Percentiles rank a stretch among this genome's conserved stretches.
Evolutionary conservation across 2,888 invertebrate genomes (phyloP).

Genomic region (Orthosia cruda): DNA sequence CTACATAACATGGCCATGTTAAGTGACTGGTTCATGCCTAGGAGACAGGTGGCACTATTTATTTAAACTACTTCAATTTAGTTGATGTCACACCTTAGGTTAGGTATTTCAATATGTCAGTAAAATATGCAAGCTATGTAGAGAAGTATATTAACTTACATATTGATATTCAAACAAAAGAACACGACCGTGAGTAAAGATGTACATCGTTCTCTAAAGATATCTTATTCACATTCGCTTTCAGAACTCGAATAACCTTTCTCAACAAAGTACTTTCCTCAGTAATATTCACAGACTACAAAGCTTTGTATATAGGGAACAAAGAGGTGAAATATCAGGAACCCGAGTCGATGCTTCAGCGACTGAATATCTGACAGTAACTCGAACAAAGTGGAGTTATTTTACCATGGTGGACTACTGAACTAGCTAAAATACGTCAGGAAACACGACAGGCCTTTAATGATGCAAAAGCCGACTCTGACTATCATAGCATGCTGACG

Average conservation of each 20-base stretch:
- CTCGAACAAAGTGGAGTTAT: conserved; percentile 22
- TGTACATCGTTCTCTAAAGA: conserved; percentile 6
- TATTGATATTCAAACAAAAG: conserved; percentile 3
- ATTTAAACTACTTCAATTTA: conserved; percentile 27
- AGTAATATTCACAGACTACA: conserved; percentile 33
- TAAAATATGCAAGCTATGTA: background rate
- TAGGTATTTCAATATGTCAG: background rate
- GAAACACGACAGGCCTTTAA: no score
- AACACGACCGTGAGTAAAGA: background rate
- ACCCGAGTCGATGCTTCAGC: conserved; percentile 7
- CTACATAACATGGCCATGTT: conserved; percentile 5
- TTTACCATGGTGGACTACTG: conserved; percentile 17
- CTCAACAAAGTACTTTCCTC: conserved; percentile 25
- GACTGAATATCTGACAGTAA: conserved; percentile 8
- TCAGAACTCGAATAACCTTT: conserved; percentile 19
- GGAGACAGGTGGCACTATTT: conserved; percentile 32
- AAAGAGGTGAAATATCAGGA: conserved; percentile 45
- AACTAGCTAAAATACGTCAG: no score
- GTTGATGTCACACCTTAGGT: no score
- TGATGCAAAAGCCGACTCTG: no score
- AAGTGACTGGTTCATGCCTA: conserved; percentile 3
- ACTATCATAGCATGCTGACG: no score
- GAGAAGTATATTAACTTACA: background rate
- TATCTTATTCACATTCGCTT: conserved; percentile 25
- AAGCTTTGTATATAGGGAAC: conserved; percentile 39